Percentiles rank a stretch among this genome's conserved stretches.
Evolutionary conservation across 2,113 vertebrate genomes (phyloP).

Genomic region (Globicephala melas): DNA sequence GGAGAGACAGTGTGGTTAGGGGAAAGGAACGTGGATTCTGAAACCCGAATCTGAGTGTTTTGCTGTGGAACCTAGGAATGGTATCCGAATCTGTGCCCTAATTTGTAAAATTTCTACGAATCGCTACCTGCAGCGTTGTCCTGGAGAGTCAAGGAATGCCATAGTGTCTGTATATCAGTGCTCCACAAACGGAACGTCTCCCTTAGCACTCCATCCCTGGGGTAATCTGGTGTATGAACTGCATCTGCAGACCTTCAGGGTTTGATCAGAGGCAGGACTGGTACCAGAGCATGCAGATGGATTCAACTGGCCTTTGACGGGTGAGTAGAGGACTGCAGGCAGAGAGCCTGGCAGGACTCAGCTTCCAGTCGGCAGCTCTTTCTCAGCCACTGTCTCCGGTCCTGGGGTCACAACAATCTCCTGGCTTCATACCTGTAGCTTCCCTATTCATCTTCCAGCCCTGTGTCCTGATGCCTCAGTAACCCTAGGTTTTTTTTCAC

Average conservation of each 20-base stretch:
- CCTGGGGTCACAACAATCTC: not conserved
- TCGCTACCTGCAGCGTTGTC: not conserved
- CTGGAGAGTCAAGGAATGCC: not conserved
- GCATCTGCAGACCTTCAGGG: not conserved
- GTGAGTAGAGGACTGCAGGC: not conserved
- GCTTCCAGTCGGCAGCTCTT: not conserved
- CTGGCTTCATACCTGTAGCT: not conserved
- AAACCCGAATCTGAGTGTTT: not conserved
- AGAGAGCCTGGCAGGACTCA: not conserved
- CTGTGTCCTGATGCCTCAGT: not conserved
- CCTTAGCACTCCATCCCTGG: not conserved
- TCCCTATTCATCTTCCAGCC: not conserved
- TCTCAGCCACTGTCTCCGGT: not conserved
- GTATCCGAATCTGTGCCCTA: not conserved
- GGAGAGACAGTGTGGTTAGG: not conserved
- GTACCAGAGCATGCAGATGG: not conserved
- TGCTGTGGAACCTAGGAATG: not conserved
- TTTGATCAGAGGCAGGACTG: not conserved
- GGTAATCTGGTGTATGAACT: not conserved
- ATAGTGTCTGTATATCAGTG: not conserved
- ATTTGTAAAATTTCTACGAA: not conserved
- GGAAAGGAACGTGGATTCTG: not conserved
- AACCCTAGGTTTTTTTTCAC: conserved; percentile 42
- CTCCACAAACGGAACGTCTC: not conserved
- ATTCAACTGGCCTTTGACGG: not conserved